phyloP scores from a whole-genome alignment of 2,797 vertebrate genomes.

The Neopelma chrysocephalum region DNA sequence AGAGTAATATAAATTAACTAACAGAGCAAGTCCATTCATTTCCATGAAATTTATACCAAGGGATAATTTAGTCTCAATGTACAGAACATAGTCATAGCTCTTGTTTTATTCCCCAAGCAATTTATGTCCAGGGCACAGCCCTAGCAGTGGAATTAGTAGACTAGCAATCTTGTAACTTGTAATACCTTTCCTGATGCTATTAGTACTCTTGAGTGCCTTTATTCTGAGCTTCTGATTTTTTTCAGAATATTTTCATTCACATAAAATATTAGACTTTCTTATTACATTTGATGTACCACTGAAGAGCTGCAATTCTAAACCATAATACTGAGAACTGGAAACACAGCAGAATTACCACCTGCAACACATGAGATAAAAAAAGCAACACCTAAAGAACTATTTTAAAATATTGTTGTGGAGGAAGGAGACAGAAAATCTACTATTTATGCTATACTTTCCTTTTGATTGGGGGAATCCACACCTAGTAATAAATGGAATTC shows the following conservation, averaged over 20 bases:
- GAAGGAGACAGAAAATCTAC: not conserved
- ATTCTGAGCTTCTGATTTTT: not conserved
- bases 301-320: not conserved
- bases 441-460: not conserved
- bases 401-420: not conserved
- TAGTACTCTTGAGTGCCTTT: not conserved
- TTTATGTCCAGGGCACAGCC: not conserved
- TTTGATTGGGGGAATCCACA: not conserved
- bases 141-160: not conserved
- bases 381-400: not conserved
- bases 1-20: not conserved
- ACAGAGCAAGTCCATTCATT: not conserved
- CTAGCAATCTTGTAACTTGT: not conserved
- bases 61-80: not conserved
- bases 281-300: not conserved
- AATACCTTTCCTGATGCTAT: not conserved
- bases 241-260: not conserved
- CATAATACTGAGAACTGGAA: not conserved
- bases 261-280: not conserved
- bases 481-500: not conserved
- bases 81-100: not conserved
- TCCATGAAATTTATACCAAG: not conserved
- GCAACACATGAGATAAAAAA: not conserved
- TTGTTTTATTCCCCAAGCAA: not conserved
- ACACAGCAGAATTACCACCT: not conserved